These are phyloP conservation scores for Sphaeramia orbicularis DNA, from an alignment of 2,797 vertebrate genomes.

Conservation along the genomic window DNA sequence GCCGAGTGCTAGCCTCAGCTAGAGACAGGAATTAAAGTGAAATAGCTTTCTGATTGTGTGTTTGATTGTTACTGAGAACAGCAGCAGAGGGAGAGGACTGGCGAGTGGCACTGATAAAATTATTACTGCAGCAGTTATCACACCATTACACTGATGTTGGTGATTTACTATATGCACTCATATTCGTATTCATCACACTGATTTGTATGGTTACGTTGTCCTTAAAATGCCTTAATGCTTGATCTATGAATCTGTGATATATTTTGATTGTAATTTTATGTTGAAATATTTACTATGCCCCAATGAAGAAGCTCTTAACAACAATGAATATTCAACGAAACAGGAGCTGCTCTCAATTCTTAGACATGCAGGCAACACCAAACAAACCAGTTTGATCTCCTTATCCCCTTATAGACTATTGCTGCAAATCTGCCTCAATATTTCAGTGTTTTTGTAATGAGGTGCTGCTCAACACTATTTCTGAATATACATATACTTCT, in stretches of 20 bases:
- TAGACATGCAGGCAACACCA: slow-evolving; percentile 8
- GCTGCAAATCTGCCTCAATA: background rate
- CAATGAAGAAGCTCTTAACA: background rate
- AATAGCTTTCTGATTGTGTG: slow-evolving; percentile 42
- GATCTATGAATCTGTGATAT: background rate
- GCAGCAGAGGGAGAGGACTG: slow-evolving; percentile 10
- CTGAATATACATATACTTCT: too few species aligned
- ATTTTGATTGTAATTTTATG: background rate
- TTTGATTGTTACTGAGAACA: slow-evolving; percentile 6
- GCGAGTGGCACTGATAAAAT: background rate
- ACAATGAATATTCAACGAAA: slow-evolving; percentile 13
- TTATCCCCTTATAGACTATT: background rate
- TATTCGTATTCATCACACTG: background rate
- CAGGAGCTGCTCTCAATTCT: slow-evolving; percentile 11
- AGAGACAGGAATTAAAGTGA: slow-evolving; percentile 27
- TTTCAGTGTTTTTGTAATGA: too few species aligned
- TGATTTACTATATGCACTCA: background rate
- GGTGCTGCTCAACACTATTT: too few species aligned
- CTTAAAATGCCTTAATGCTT: background rate
- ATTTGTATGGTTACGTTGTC: background rate
- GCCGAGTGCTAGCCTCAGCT: slow-evolving; percentile 23
- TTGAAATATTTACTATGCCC: background rate
- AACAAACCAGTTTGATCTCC: slow-evolving; percentile 36
- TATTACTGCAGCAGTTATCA: background rate
- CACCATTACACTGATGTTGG: background rate